phyloP scores from a whole-genome alignment of 2,113 vertebrate genomes.

The Lanius collurio region DNA sequence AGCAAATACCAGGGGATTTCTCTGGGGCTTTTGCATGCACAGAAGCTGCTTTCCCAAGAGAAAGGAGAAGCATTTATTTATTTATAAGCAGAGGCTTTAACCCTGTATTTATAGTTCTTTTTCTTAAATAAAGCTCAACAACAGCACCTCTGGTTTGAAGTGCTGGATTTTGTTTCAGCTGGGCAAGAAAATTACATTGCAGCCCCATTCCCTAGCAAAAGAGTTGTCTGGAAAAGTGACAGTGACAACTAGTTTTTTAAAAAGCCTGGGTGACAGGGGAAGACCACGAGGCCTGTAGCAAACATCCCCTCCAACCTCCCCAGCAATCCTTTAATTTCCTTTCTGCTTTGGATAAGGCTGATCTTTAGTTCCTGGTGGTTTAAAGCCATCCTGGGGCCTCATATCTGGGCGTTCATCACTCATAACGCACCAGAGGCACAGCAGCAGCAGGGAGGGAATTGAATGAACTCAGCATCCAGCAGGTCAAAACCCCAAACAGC shows the following conservation, averaged over 20 bases:
- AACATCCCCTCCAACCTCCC: background rate
- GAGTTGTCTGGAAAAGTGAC: background rate
- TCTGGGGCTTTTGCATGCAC: background rate
- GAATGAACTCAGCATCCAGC: background rate
- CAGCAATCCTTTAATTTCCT: background rate
- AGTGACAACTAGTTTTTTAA: accelerated
- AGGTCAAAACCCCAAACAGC: background rate
- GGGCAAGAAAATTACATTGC: background rate
- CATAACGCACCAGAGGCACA: accelerated
- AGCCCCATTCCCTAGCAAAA: background rate
- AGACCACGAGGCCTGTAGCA: background rate
- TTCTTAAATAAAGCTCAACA: background rate
- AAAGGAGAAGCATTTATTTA: background rate
- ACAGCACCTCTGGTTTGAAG: background rate
- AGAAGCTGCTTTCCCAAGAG: background rate
- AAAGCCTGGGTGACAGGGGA: background rate
- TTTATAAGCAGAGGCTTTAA: background rate
- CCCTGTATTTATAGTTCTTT: background rate
- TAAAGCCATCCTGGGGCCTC: background rate
- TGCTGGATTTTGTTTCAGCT: background rate
- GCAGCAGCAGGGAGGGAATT: background rate
- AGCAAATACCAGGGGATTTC: background rate
- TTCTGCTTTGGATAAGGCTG: background rate
- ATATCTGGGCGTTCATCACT: background rate
- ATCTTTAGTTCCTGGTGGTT: background rate